Evolutionary conservation across 2,797 vertebrate species (phyloP), one percentile per base, ranked within the genome.

Genomic region (Tapera naevia): DNA sequence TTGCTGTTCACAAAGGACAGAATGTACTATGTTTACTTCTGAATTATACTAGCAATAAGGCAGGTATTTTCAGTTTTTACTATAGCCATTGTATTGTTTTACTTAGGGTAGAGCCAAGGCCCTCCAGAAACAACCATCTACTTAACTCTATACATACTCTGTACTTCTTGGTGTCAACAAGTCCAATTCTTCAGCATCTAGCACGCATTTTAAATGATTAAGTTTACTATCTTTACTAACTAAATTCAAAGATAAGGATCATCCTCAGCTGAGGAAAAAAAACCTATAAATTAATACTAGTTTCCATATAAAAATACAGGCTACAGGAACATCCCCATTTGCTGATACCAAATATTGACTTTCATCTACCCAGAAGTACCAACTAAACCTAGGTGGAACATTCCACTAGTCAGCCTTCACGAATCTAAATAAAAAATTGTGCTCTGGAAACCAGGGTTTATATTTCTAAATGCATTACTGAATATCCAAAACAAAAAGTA

Each of bases 11-110:
- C 51, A 50, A 66, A 90, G 14, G 3, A 87, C 32, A 2, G 56
- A 83, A 83, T 14, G 25, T 85, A 66, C 74, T 64, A 4, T 45
- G 56, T 67, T 89, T 92, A 89, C 60, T 73, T 89, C 75, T 41
- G 43, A 48, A 66, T 67, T 90, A 89, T 15, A 64, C 14, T 8
- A 7, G 33, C 57, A 80, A 13, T 92, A 76, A 76, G 50, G 25
- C 23, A 71, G 28, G 17, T 76, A 86, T 69, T 91, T 93, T 81
- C 70, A 69, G 58, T 23, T 94, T 93, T 79, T 66, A 91, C 56
- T 93, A 50, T 7, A 92, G 54, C 41, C 27, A 90, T 67, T 72
- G 54, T 23, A 33, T 39, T 79, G 35, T 22, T 86, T 80, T 39
- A 64, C 23, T 37, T 53, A 67, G 14, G 15, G 53, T 78, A 78